A percentile compares a stretch with the other conserved stretches of the same genome.
phyloP scores from a whole-genome alignment of 2,888 invertebrate species.

The Agrochola circellaris region DNA sequence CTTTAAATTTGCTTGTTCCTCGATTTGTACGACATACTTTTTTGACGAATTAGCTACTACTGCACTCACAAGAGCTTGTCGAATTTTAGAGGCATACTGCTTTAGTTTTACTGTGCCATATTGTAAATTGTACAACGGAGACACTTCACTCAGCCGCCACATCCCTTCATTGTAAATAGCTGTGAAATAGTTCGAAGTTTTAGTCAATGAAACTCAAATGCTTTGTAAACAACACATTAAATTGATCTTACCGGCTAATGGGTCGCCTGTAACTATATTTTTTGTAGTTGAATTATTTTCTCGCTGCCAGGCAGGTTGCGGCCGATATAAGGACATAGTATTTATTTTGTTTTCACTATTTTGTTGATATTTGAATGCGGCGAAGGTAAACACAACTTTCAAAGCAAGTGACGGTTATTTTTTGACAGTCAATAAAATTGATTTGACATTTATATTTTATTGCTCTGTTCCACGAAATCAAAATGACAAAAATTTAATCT shows the following conservation, averaged over 20 bases:
- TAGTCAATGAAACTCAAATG: neutral
- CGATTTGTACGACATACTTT: constrained; percentile 80
- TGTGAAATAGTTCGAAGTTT: constrained; percentile 66
- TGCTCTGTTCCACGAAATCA: neutral
- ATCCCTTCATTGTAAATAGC: constrained; percentile 85
- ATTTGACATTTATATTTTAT: neutral
- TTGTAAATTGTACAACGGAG: constrained; percentile 82
- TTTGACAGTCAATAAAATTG: constrained; percentile 1
- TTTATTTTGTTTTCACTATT: neutral
- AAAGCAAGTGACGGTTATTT: constrained; percentile 4
- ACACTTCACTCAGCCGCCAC: constrained; percentile 83
- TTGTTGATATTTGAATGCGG: neutral
- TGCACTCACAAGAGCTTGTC: constrained; percentile 79
- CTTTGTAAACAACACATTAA: constrained; percentile 10
- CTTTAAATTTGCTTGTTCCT: constrained; percentile 79
- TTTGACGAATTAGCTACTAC: constrained; percentile 73
- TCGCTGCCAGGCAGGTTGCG: constrained; percentile 63
- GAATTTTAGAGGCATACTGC: constrained; percentile 84
- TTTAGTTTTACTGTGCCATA: constrained; percentile 82
- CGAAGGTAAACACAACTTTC: constrained; percentile 17
- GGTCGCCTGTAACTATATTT: constrained; percentile 67
- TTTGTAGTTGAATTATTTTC: constrained; percentile 53
- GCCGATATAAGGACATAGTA: constrained; percentile 58
- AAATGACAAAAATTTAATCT: neutral
- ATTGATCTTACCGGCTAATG: constrained; percentile 71